Percentiles rank a stretch among this genome's conserved stretches.
Evolutionary conservation across 2,888 invertebrate species (phyloP).

Genomic region (Pseudococcus viburni): DNA sequence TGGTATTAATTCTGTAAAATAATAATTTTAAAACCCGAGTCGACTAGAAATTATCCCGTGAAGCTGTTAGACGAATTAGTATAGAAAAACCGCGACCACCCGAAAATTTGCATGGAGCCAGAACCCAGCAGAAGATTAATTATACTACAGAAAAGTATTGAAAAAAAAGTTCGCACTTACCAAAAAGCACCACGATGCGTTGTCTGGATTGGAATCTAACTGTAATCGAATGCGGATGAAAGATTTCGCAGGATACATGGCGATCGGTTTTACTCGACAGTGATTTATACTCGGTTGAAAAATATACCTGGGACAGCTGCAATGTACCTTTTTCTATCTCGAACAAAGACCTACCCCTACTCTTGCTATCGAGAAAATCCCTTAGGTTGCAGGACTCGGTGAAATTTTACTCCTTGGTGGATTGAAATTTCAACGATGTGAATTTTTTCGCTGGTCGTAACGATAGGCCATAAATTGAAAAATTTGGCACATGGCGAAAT

Average conservation of each 20-base stretch:
- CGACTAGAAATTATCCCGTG: conserved; percentile 22
- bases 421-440: background rate
- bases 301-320: conserved; percentile 46
- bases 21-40: conserved; percentile 6
- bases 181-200: background rate
- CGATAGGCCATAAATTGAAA: background rate
- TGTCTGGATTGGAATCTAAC: background rate
- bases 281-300: conserved; percentile 42
- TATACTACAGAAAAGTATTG: background rate
- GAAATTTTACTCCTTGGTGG: background rate
- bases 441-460: background rate
- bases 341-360: conserved; percentile 31
- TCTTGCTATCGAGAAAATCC: background rate
- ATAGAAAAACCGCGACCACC: background rate
- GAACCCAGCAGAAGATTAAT: too few relatives aligned
- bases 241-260: background rate
- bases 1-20: conserved; percentile 2
- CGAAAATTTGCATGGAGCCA: too few relatives aligned
- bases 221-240: background rate
- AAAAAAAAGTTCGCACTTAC: background rate
- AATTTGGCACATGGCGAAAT: background rate
- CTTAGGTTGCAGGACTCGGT: background rate
- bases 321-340: background rate
- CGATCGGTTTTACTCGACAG: conserved; percentile 43
- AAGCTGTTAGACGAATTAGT: background rate